These are phyloP conservation scores for Stenolophus ochropezus DNA, from an alignment of 2,888 invertebrate species.

Conservation along the genomic window DNA sequence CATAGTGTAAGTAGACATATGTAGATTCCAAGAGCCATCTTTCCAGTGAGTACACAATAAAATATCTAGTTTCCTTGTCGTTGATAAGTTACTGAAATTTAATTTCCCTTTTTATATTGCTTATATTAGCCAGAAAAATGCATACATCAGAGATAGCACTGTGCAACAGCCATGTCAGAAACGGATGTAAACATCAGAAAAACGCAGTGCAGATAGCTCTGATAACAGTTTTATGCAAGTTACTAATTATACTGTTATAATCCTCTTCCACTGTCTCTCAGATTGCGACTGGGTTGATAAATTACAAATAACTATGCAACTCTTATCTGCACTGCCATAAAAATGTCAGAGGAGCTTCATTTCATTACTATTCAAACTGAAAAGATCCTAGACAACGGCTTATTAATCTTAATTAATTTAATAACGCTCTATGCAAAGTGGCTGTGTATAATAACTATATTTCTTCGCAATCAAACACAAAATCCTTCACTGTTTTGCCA, in stretches of 20 bases:
- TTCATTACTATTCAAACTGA: conserved; percentile 32
- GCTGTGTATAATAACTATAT: not conserved
- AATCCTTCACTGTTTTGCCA: no score
- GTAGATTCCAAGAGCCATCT: conserved; percentile 15
- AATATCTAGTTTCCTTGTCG: conserved; percentile 31
- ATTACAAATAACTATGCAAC: conserved; percentile 32
- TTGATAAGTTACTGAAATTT: conserved; percentile 22
- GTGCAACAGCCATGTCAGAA: conserved; percentile 43
- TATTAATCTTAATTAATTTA: conserved; percentile 19
- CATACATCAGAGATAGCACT: conserved; percentile 32
- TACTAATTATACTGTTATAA: conserved; percentile 48
- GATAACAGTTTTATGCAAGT: conserved; percentile 37
- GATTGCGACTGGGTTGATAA: conserved; percentile 39
- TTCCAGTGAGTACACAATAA: conserved; percentile 22
- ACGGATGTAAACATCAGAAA: conserved; percentile 49
- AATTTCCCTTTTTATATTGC: conserved; percentile 36
- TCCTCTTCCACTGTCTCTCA: conserved; percentile 9
- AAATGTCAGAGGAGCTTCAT: conserved; percentile 26
- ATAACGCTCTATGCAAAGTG: conserved; percentile 4
- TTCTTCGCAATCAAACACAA: no score
- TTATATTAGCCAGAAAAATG: conserved; percentile 38
- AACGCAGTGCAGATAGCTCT: conserved; percentile 18
- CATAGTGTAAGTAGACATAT: conserved; percentile 13
- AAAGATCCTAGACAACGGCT: conserved; percentile 13
- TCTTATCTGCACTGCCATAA: conserved; percentile 18